phyloP scores from a whole-genome alignment of 2,797 vertebrate genomes.

The Hylomyscus alleni region DNA sequence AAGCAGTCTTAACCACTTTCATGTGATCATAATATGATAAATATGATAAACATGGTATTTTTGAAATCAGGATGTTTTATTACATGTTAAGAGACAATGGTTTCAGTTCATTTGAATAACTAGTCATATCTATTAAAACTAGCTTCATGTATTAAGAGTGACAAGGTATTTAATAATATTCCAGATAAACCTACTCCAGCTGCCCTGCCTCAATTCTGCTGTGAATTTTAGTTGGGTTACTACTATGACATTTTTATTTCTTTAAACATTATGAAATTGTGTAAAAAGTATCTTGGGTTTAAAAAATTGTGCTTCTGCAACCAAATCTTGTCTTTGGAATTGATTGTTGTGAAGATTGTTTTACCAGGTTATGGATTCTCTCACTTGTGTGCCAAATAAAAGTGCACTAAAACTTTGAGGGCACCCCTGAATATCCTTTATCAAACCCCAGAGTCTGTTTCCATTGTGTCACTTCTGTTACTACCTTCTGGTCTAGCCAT shows the following conservation, averaged over 20 bases:
- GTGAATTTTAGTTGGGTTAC: neutral
- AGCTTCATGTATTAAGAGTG: neutral
- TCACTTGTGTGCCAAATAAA: neutral
- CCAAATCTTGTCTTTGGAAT: neutral
- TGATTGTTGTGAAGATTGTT: neutral
- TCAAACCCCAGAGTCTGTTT: neutral
- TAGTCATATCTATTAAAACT: neutral
- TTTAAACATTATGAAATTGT: slow-evolving; percentile 13
- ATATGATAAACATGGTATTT: neutral
- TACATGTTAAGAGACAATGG: slow-evolving; percentile 1
- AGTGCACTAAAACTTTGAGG: neutral
- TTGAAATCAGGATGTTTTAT: neutral
- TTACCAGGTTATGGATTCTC: neutral
- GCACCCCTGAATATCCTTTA: neutral
- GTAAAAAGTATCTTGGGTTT: neutral
- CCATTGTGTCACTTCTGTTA: neutral
- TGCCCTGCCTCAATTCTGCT: neutral
- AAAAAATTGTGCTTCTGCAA: slow-evolving; percentile 7
- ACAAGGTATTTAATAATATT: slow-evolving; percentile 2
- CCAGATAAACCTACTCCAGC: neutral
- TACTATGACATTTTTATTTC: neutral
- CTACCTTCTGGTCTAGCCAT: neutral
- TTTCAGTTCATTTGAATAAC: neutral
- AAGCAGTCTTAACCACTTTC: slow-evolving; percentile 16
- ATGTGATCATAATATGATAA: neutral